Conservation (phyloP, 2,113 vertebrate genomes). For the Eleginops maclovinus region DNA sequence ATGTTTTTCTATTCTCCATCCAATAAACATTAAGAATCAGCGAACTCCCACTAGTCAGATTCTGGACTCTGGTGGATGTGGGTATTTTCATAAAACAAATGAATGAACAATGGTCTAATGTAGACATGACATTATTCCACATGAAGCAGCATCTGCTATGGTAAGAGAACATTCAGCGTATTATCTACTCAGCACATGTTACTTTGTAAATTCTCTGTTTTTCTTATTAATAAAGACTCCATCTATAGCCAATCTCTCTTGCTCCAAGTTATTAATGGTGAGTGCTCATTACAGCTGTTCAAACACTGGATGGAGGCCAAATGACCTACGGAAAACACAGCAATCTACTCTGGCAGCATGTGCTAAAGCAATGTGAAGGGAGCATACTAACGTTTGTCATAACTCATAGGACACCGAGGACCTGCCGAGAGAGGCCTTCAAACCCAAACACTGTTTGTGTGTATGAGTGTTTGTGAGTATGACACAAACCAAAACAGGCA, state of each 20-base stretch:
- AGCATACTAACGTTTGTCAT: constrained; percentile 84
- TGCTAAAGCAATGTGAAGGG: constrained; percentile 87
- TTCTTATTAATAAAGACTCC: constrained; percentile 47
- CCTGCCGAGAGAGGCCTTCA: constrained; percentile 46
- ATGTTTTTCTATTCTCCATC: constrained; percentile 59
- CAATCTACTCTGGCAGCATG: constrained; percentile 83
- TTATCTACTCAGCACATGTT: constrained; percentile 36
- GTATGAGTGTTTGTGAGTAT: constrained; percentile 62
- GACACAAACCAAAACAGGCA: constrained; percentile 73
- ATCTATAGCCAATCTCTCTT: constrained; percentile 31
- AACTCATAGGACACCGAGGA: constrained; percentile 76
- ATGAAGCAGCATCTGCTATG: constrained; percentile 10
- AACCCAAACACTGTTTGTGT: constrained; percentile 52
- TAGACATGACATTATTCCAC: constrained; percentile 9
- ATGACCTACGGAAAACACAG: constrained; percentile 90
- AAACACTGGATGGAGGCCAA: constrained; percentile 87
- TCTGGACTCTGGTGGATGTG: constrained; percentile 27
- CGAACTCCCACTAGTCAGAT: constrained; percentile 55
- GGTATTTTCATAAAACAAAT: constrained; percentile 54
- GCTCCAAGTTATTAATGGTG: constrained; percentile 77
- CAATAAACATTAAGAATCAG: constrained; percentile 52
- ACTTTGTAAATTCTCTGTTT: constrained; percentile 26
- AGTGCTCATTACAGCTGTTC: constrained; percentile 89
- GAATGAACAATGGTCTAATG: constrained; percentile 34
- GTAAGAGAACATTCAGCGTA: constrained; percentile 13